Evolutionary conservation across 2,797 vertebrate species (phyloP), one percentile per base, ranked within the genome.

Genomic region (Melanotaenia boesemani): DNA sequence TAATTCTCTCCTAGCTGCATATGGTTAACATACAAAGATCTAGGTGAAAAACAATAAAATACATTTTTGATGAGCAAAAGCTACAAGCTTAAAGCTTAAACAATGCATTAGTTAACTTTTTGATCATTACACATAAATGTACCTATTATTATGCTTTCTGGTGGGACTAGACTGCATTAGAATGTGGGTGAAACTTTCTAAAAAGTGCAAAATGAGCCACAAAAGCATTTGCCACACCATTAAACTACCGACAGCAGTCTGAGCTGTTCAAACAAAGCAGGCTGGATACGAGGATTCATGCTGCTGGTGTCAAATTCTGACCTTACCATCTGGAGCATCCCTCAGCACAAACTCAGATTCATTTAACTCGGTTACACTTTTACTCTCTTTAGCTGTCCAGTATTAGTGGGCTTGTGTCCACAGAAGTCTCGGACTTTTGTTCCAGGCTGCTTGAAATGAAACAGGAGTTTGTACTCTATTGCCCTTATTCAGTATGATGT

Each of bases 271-370:
- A 22, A 60, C 56, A 61, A 61, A 39, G 32, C 58, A 70, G 44
- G 30, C 37, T 34, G 57, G 39, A 18, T 44, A 18, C 28, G 32
- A n/a, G 18, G 16, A 32, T n/a, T 48, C 26, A 36, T 15, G 22
- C n/a, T 66, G 48, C 6, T 37, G 16, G n/a, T 57, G 24, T 36
- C 52, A 67, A 57, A 57, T 32, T 30, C 5, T 57, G 24, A 56
- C 65, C 36, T 44, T 30, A 57, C 65, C 59, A 62, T 41, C 58
- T 54, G 59, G 48, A 70, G n/a, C 16, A n/a, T 18, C 15, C 44
- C 44, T 70, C 57, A 36, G 32, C 32, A 62, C 6, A 55, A 54
- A 52, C 32, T 13, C 9, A 61, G 36, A 54, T 62, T 39, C 57
- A 34, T 70, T n/a, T 52, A 16, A 50, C 37, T 18, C 22, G 24